Conservation (phyloP, 2,888 invertebrate genomes). For the Strigamia maritima region DNA sequence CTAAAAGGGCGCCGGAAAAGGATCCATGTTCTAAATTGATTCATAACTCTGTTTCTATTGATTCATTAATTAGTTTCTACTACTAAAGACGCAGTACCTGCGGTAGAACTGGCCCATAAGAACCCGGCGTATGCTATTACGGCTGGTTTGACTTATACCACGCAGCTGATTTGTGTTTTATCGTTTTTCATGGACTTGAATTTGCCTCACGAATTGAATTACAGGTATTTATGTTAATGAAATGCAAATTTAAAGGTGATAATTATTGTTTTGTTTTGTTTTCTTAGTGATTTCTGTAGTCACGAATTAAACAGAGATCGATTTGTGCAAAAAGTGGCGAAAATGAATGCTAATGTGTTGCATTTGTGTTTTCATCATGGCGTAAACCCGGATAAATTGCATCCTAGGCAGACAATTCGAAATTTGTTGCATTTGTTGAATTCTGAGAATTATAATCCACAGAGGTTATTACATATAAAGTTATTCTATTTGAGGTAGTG, state of each 20-base stretch:
- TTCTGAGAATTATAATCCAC: constrained; percentile 65
- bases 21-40: background rate
- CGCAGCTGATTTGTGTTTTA: constrained; percentile 76
- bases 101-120: constrained; percentile 48
- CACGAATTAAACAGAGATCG: constrained; percentile 68
- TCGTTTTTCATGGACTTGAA: constrained; percentile 78
- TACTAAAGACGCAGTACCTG: constrained; percentile 41
- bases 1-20: no score
- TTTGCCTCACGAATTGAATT: constrained; percentile 63
- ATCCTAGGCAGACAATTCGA: constrained; percentile 67
- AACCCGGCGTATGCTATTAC: constrained; percentile 70
- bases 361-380: constrained; percentile 75
- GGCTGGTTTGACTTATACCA: constrained; percentile 79
- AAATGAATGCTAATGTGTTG: constrained; percentile 74
- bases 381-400: constrained; percentile 62
- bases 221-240: constrained; percentile 46
- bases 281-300: constrained; percentile 72
- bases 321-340: constrained; percentile 70
- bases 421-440: constrained; percentile 70
- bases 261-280: constrained; percentile 45
- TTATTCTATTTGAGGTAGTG: background rate
- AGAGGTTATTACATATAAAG: constrained; percentile 59
- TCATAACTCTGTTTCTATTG: background rate
- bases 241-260: background rate
- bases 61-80: constrained; percentile 39